phyloP scores from a whole-genome alignment of 2,888 invertebrate genomes.

The Eupelmus urozonus region DNA sequence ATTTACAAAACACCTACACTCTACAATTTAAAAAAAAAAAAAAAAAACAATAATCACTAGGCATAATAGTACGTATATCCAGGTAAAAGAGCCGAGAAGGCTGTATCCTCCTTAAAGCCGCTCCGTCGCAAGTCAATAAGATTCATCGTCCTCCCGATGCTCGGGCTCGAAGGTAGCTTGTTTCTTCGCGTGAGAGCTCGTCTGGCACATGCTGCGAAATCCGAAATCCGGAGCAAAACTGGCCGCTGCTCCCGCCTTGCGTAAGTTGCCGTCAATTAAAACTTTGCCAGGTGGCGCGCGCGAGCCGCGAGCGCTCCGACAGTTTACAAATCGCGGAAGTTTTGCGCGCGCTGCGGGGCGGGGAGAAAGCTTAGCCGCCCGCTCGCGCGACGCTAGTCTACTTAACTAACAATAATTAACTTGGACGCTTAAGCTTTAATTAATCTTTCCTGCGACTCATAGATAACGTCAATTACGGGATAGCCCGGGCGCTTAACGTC shows the following conservation, averaged over 20 bases:
- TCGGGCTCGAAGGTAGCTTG: neutral
- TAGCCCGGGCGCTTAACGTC: constrained; percentile 49
- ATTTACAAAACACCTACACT: no score
- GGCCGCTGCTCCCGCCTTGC: constrained; percentile 30
- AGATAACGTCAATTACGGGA: constrained; percentile 57
- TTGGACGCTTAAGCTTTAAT: constrained; percentile 62
- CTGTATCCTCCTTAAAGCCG: no score
- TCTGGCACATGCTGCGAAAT: constrained; percentile 2
- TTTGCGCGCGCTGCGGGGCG: constrained; percentile 47
- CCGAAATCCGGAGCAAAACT: constrained; percentile 56
- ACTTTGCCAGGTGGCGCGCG: constrained; percentile 67
- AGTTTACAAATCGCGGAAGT: constrained; percentile 65
- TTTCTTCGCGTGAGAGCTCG: neutral
- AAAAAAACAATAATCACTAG: no score
- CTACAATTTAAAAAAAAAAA: no score
- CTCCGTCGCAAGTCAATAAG: no score
- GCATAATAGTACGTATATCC: no score
- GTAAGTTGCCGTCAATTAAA: constrained; percentile 70
- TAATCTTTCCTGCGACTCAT: constrained; percentile 60
- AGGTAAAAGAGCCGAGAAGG: no score
- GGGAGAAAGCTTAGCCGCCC: constrained; percentile 24
- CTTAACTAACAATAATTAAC: constrained; percentile 64
- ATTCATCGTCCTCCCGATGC: no score
- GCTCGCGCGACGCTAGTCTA: constrained; percentile 48
- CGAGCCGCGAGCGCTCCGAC: constrained; percentile 50